phyloP scores from a whole-genome alignment of 2,113 vertebrate species.

The Nanger granti region DNA sequence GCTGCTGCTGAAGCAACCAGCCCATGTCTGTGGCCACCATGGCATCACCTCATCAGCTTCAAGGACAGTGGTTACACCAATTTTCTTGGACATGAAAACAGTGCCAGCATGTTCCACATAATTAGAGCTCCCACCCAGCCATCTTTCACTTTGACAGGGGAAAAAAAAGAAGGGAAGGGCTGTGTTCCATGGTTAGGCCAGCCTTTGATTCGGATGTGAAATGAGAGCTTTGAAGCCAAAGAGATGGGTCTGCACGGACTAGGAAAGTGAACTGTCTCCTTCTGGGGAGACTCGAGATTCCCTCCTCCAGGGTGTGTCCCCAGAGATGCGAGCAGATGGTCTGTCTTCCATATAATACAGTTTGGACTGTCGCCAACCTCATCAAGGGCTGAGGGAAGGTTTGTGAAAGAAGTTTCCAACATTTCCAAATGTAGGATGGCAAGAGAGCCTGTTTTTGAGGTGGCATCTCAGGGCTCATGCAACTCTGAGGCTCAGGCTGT shows the following conservation, averaged over 20 bases:
- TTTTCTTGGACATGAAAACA: constrained; percentile 57
- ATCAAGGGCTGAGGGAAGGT: neutral
- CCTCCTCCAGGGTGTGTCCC: neutral
- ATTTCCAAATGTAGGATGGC: neutral
- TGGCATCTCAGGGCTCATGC: neutral
- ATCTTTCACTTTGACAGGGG: constrained; percentile 65
- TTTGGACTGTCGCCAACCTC: neutral
- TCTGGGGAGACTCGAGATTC: neutral
- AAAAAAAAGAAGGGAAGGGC: constrained; percentile 1
- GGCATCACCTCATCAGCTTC: constrained; percentile 40
- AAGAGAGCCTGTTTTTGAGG: neutral
- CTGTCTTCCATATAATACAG: neutral
- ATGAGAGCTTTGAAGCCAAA: constrained; percentile 40
- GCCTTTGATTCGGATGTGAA: constrained; percentile 51
- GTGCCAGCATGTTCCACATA: constrained; percentile 59
- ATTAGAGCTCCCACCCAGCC: constrained; percentile 62
- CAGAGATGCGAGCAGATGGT: neutral
- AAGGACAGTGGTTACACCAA: constrained; percentile 56
- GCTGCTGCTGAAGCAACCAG: neutral
- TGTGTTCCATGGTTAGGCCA: constrained; percentile 32
- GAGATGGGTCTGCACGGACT: neutral
- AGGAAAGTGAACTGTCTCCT: neutral
- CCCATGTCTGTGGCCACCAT: constrained; percentile 4
- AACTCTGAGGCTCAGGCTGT: neutral
- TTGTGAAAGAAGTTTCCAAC: neutral